A percentile compares a stretch with the other conserved stretches of the same genome.
Evolutionary conservation across 2,888 invertebrate genomes (phyloP).

Genomic region (Eupithecia centaureata): DNA sequence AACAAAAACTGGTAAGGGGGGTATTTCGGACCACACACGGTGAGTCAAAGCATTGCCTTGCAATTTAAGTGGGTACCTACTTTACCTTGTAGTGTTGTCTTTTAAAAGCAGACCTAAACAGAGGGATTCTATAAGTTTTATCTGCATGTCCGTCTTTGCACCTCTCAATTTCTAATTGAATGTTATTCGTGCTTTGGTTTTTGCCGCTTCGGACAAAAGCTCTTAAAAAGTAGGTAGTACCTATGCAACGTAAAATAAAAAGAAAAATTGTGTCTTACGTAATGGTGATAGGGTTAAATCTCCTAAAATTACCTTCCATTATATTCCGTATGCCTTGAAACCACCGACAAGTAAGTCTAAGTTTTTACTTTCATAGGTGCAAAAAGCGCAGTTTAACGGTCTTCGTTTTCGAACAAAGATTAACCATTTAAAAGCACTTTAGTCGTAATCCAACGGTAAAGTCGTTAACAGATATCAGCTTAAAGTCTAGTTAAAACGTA

Average conservation of each 20-base stretch:
- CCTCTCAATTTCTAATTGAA: background rate
- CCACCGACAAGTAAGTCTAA: background rate
- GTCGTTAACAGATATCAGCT: constrained; percentile 21
- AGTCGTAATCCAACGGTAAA: constrained; percentile 13
- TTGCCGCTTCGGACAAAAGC: background rate
- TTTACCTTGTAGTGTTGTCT: background rate
- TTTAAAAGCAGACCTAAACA: background rate
- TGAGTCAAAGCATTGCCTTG: background rate
- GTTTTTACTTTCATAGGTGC: background rate
- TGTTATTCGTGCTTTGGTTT: background rate
- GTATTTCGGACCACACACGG: background rate
- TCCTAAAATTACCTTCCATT: background rate
- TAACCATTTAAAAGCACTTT: constrained; percentile 6
- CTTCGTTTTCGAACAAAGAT: background rate
- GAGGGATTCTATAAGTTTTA: background rate
- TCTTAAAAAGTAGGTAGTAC: background rate
- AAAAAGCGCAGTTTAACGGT: background rate
- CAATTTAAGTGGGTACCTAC: no score
- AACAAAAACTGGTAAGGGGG: background rate
- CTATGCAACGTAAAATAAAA: no score
- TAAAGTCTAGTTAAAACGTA: constrained; percentile 14
- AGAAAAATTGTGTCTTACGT: background rate
- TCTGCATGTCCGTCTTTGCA: background rate
- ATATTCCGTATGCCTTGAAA: background rate
- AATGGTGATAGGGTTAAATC: background rate